Percentiles rank a stretch among this genome's conserved stretches.
Conservation (phyloP, 1,140 invertebrate genomes). For the Phymastichus coffea region DNA sequence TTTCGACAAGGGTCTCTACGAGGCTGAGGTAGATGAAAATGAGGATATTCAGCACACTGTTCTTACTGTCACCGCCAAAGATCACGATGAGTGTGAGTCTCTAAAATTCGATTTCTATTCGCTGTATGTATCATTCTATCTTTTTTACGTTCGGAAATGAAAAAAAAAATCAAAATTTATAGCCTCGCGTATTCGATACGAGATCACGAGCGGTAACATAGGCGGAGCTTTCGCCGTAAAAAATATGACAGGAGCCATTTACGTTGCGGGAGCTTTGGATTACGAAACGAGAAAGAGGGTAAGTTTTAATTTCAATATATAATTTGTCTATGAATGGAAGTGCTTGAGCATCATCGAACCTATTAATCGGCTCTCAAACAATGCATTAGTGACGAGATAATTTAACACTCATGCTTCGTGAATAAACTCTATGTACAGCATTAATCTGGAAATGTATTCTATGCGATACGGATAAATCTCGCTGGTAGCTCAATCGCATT, state of each 20-base stretch:
- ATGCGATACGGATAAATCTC: too few relatives aligned
- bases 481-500: too few relatives aligned
- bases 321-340: too few relatives aligned
- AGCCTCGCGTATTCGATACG: conserved; percentile 98
- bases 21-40: conserved; percentile 96
- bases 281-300: conserved; percentile 89
- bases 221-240: conserved; percentile 96
- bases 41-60: conserved; percentile 96
- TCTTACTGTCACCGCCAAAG: conserved; percentile 95
- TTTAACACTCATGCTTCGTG: conserved; percentile 19
- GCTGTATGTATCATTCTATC: background rate
- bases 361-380: too few relatives aligned
- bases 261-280: conserved; percentile 90
- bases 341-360: too few relatives aligned
- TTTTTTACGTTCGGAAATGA: background rate
- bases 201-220: conserved; percentile 98
- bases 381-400: too few relatives aligned
- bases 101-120: background rate
- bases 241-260: conserved; percentile 96
- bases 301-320: conserved; percentile 35
- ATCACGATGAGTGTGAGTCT: conserved; percentile 98
- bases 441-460: too few relatives aligned
- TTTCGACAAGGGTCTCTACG: conserved; percentile 94
- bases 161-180: conserved; percentile 48
- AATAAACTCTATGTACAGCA: too few relatives aligned